Evolutionary conservation across 2,113 vertebrate genomes (phyloP).

Genomic region (Peromyscus polionotus): DNA sequence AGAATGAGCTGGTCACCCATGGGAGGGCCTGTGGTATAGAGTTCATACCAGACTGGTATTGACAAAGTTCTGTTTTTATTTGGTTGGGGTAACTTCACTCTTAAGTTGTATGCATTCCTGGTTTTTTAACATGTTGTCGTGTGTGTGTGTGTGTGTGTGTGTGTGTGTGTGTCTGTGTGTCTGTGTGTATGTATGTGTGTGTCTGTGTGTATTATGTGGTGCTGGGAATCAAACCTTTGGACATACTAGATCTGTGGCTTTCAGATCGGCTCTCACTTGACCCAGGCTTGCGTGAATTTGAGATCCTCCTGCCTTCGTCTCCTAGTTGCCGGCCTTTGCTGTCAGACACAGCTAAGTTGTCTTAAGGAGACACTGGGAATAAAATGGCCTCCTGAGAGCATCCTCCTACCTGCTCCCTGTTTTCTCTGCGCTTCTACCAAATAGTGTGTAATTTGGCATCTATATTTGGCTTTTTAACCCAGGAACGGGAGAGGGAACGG

Average conservation of each 20-base stretch:
- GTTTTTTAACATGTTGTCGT: not conserved
- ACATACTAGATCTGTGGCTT: not conserved
- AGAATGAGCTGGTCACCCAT: not conserved
- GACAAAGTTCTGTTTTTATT: not conserved
- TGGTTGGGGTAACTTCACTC: not conserved
- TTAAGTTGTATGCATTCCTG: not conserved
- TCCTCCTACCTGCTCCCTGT: not conserved
- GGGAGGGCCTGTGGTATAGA: not conserved
- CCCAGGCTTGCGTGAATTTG: not conserved
- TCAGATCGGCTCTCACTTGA: not conserved
- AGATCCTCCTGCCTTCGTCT: not conserved
- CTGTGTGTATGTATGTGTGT: too few species aligned
- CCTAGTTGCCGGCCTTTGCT: not conserved
- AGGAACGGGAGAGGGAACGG: conserved; percentile 94
- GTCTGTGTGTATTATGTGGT: not conserved
- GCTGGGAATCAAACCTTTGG: not conserved
- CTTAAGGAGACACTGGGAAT: fast-evolving
- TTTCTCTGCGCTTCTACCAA: not conserved
- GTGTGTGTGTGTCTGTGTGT: too few species aligned
- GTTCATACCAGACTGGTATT: not conserved
- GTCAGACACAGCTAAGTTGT: not conserved
- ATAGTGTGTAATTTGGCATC: not conserved
- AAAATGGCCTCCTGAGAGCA: not conserved
- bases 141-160: not conserved
- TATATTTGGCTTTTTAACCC: not conserved